Base-by-base conservation (phyloP, 2,888 invertebrate species). In the Aphrophora alni region DNA sequence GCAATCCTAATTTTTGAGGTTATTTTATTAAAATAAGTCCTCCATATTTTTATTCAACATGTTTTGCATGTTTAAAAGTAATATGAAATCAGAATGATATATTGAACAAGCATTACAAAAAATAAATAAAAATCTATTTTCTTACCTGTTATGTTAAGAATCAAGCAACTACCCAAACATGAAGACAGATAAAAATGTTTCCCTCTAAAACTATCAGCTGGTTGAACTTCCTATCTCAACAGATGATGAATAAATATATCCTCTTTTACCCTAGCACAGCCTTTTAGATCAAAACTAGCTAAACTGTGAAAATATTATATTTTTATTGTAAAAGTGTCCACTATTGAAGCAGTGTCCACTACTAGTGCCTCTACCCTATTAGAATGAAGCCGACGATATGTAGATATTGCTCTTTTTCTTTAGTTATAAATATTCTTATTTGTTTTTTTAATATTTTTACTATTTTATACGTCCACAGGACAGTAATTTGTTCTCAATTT, bases 121-220 rank as follows among this genome's bases (percentile, higher is more conserved):
- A 33, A 33, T 33, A 33, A 33, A 7, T 7, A 7, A 33, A 33
- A 33, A 33, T 33, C 5, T 33, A n/a, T 10, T 33, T 33, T 33
- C 33, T 33, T 33, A 33, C 33, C 33, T 33, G 33, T 68, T 7
- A 24, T 68, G 21, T 24, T 24, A 24, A 7, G 5, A 21, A 68
- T 68, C 14, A 12, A 68, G 25, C 14, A 68, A 68, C 21, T 68
- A 21, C 12, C 25, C 21, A 24, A 24, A 68, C 68, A 68, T 68
- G 21, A 71, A 24, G 12, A 71, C 12, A 24, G 71, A 27, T 28
- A 24, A 27, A 71, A 28, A 71, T 3, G 26, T 38, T 73, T 73
- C 33, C 33, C 74, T 73, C 74, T 28, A 73, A 73, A 73, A 73
- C 74, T 73, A n/a, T 21, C 74, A 28, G 74, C 74, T 73, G 27